Conservation (phyloP, 2,113 vertebrate genomes). For the Sula dactylatra region DNA sequence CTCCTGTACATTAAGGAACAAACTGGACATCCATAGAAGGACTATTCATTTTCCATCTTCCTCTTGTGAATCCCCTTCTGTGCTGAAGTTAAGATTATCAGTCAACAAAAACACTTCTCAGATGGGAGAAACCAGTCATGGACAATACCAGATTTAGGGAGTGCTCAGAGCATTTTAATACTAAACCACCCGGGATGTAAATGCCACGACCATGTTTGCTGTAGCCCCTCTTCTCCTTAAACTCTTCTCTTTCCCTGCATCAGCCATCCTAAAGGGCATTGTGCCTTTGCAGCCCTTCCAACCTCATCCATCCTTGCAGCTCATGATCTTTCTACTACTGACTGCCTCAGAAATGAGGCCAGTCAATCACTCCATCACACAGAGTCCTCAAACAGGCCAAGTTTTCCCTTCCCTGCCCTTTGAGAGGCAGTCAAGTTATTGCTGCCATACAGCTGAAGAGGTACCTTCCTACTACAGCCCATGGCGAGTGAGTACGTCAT, state of each 20-base stretch:
- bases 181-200: background rate
- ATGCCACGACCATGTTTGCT: fast-evolving
- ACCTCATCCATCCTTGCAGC: background rate
- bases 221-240: background rate
- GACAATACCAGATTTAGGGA: background rate
- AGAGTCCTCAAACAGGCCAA: background rate
- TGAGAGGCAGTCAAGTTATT: background rate
- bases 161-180: background rate
- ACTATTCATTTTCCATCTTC: background rate
- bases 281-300: background rate
- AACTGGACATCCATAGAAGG: background rate
- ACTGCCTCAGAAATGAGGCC: background rate
- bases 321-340: background rate
- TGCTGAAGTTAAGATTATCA: too few species aligned
- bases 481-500: background rate
- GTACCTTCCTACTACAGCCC: background rate
- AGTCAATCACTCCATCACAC: too few species aligned
- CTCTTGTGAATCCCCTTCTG: background rate
- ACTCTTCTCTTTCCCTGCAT: background rate
- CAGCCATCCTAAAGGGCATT: background rate
- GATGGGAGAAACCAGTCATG: background rate
- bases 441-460: background rate
- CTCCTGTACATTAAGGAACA: background rate
- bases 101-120: background rate
- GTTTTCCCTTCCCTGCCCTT: background rate